phyloP scores from a whole-genome alignment of 2,113 vertebrate species.

The Ptychochromis oligacanthus region DNA sequence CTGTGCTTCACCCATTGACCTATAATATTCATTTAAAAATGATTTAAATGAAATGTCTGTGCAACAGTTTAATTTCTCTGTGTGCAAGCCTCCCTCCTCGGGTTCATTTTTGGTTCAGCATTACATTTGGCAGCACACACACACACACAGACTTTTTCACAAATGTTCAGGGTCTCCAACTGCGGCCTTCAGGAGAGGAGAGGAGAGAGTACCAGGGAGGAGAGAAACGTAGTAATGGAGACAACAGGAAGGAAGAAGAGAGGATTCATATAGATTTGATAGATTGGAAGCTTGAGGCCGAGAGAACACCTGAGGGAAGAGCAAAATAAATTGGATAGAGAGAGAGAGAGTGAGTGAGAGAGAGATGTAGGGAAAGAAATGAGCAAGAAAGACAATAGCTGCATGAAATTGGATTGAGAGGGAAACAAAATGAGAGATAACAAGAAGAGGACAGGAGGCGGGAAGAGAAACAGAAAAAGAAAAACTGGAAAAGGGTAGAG shows the following conservation, averaged over 20 bases:
- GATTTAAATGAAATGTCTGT: constrained; percentile 31
- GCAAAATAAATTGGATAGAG: constrained; percentile 54
- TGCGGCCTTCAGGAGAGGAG: constrained; percentile 24
- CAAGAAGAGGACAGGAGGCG: constrained; percentile 7
- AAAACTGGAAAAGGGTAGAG: background rate
- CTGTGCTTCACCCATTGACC: constrained; percentile 14
- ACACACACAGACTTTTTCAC: background rate
- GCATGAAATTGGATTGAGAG: constrained; percentile 56
- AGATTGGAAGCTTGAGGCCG: constrained; percentile 46
- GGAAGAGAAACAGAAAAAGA: background rate
- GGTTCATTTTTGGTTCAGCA: constrained; percentile 36
- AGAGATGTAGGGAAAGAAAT: constrained; percentile 8
- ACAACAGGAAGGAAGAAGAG: background rate
- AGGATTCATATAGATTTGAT: constrained; percentile 52
- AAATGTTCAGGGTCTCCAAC: constrained; percentile 34
- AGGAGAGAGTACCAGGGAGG: background rate
- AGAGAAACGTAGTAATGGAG: background rate
- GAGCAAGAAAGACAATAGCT: constrained; percentile 28
- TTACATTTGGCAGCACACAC: constrained; percentile 19
- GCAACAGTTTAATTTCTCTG: constrained; percentile 12
- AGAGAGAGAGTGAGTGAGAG: background rate
- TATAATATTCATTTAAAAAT: background rate
- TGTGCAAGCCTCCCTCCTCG: background rate
- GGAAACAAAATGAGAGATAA: constrained; percentile 40
- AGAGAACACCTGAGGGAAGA: constrained; percentile 43